phyloP scores from a whole-genome alignment of 2,797 vertebrate genomes.

The Tinamus major region DNA sequence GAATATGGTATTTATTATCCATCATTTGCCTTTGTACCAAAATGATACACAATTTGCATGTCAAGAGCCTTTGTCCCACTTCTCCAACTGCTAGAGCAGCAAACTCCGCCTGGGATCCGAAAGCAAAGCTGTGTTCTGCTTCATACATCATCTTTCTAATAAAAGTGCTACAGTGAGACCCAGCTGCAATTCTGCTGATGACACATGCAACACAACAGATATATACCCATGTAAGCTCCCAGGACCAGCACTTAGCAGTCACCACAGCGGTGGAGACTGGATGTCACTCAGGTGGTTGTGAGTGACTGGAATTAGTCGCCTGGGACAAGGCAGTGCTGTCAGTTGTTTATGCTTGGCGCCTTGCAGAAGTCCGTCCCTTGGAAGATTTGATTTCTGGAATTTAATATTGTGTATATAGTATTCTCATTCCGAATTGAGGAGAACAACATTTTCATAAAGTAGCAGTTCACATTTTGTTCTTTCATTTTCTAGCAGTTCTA shows the following conservation, averaged over 20 bases:
- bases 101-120: slow-evolving; percentile 49
- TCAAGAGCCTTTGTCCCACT: slow-evolving; percentile 54
- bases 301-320: neutral
- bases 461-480: neutral
- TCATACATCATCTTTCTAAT: slow-evolving; percentile 52
- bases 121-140: slow-evolving; percentile 58
- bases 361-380: neutral
- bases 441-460: neutral
- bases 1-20: neutral
- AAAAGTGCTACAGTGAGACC: slow-evolving; percentile 38
- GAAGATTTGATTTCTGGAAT: neutral
- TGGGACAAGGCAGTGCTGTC: neutral
- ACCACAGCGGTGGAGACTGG: neutral
- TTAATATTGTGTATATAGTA: neutral
- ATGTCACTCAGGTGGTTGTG: neutral
- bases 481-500: neutral
- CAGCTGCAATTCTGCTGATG: slow-evolving; percentile 63
- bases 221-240: neutral
- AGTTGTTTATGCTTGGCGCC: neutral
- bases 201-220: neutral
- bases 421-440: neutral
- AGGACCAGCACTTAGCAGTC: neutral
- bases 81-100: slow-evolving; percentile 30
- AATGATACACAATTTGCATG: slow-evolving; percentile 52
- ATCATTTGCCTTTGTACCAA: slow-evolving; percentile 37